Evolutionary conservation across 2,113 vertebrate genomes (phyloP), one percentile per base, ranked within the genome.

Genomic region (Mirza zaza): DNA sequence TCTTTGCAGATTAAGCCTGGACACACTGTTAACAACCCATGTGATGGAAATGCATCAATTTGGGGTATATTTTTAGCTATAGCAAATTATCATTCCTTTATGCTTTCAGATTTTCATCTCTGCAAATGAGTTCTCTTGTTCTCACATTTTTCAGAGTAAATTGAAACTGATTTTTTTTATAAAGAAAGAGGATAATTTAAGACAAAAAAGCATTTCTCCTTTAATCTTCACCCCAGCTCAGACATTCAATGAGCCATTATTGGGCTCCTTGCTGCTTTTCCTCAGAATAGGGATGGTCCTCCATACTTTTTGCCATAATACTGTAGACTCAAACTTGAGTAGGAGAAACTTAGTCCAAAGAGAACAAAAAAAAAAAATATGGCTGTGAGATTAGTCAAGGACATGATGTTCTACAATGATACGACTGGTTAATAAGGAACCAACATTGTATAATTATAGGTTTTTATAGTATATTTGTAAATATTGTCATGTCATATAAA

Each of bases 41-140:
- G 2, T 80, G 91, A 91, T 15, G 13, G 29, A 81, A 77, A 91
- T 57, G 91, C 96, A 87, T 86, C 70, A 50, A 90, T 80, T 68
- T 21, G 59, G 81, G 34, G 29, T 86, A 48, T 98, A 95, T 95
- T 95, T 98, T 97, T 96, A 97, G 97, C 83, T 90, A 29, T n/a
- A 91, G 88, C 73, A 95, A 94, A 97, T 97, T 92, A 90, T 85
- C 77, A 45, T 88, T 97, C 77, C 63, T 95, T 89, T 86, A 80
- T 85, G 92, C 71, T 59, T 92, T 96, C 89, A 91, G 81, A 70
- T 55, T 73, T 84, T 92, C 93, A 76, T 92, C 85, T 97, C 94
- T 90, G 67, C 77, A 91, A 75, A 86, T 83, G 77, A 86, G 55
- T 80, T 87, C 79, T 89, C 90, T 55, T 94, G 81, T 84, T 95